A percentile compares a stretch with the other conserved stretches of the same genome.
phyloP scores from a whole-genome alignment of 2,888 invertebrate species.

The Aporophyla nigra region DNA sequence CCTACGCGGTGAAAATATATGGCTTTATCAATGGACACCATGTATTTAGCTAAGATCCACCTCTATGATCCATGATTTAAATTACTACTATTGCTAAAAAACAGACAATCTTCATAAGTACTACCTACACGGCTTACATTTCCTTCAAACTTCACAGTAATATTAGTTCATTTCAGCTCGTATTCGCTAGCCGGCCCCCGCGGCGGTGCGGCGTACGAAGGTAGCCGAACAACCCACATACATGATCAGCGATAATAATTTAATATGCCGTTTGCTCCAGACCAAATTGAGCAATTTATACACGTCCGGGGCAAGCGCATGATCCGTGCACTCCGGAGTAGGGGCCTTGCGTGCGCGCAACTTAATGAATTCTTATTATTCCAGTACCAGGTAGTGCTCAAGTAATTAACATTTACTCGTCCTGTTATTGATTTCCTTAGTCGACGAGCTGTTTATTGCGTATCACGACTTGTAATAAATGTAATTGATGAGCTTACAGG shows the following conservation, averaged over 20 bases:
- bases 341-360: slow-evolving; percentile 65
- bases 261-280: slow-evolving; percentile 84
- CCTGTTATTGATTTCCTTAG: slow-evolving; percentile 63
- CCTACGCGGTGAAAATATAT: no score
- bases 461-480: slow-evolving; percentile 47
- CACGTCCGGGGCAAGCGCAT: slow-evolving; percentile 76
- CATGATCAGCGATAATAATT: slow-evolving; percentile 83
- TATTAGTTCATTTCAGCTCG: slow-evolving; percentile 46
- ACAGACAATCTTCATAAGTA: background rate
- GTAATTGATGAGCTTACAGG: slow-evolving; percentile 26
- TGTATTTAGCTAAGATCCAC: background rate
- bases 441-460: slow-evolving; percentile 56
- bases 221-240: slow-evolving; percentile 78
- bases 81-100: background rate
- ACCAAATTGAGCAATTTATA: slow-evolving; percentile 89
- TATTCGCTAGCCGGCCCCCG: slow-evolving; percentile 71
- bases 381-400: slow-evolving; percentile 71
- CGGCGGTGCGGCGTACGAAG: slow-evolving; percentile 79
- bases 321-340: slow-evolving; percentile 43
- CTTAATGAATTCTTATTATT: slow-evolving; percentile 67
- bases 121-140: background rate
- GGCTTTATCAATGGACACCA: no score
- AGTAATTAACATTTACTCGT: slow-evolving; percentile 72
- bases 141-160: slow-evolving; percentile 30
- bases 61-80: background rate